Evolutionary conservation across 1,140 invertebrate species (phyloP).

Genomic region (Zophobas atratus): DNA sequence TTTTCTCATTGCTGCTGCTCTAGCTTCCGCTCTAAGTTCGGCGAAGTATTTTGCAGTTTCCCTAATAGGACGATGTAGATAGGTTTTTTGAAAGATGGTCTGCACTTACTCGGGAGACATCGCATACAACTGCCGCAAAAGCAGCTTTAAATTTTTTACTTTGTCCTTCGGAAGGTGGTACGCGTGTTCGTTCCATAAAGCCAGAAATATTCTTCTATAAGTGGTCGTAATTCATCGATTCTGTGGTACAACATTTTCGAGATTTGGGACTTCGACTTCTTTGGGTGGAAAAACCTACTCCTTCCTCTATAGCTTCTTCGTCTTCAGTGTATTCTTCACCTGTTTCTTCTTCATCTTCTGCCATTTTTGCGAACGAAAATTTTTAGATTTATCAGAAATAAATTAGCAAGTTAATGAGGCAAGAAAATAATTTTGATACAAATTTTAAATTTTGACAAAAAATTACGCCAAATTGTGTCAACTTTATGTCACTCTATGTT

Average conservation of each 20-base stretch:
- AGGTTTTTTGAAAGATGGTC: not conserved
- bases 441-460: too few species aligned
- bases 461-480: too few species aligned
- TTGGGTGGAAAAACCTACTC: not conserved
- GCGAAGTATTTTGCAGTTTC: conserved; percentile 63
- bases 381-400: not conserved
- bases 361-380: not conserved
- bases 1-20: conserved; percentile 46
- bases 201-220: conserved; percentile 55
- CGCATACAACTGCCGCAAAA: conserved; percentile 60
- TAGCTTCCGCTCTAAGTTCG: conserved; percentile 51
- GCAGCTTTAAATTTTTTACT: conserved; percentile 55
- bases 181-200: conserved; percentile 56
- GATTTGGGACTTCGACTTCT: conserved; percentile 1
- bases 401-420: too few species aligned
- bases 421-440: too few species aligned
- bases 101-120: conserved; percentile 59
- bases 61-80: conserved; percentile 20
- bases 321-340: conserved; percentile 2
- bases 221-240: conserved; percentile 60
- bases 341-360: not conserved
- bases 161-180: conserved; percentile 56
- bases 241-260: conserved; percentile 52
- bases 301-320: not conserved
- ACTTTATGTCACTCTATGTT: too few species aligned